Percentiles rank a stretch among this genome's conserved stretches.
Conservation (phyloP, 2,113 vertebrate genomes). For the Brachypodius melanocephalos region DNA sequence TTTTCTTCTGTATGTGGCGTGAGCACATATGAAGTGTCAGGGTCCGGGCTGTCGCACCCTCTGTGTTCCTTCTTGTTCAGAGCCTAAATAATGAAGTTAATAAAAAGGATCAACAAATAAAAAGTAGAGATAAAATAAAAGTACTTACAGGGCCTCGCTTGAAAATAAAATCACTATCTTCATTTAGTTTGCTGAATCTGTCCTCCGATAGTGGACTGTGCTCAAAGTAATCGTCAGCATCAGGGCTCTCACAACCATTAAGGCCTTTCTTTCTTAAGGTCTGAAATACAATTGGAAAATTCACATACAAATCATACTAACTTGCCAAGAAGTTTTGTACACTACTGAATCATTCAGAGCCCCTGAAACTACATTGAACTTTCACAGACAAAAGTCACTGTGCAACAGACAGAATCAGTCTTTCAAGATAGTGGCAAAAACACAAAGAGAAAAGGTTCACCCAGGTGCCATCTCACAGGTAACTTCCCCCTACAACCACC, state of each 20-base stretch:
- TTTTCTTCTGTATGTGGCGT: conserved; percentile 99
- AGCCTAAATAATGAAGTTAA: conserved; percentile 98
- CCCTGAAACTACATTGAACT: conserved; percentile 57
- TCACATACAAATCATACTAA: conserved; percentile 86
- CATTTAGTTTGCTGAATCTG: conserved; percentile 99
- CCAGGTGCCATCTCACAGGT: neutral
- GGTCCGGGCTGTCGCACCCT: conserved; percentile 99
- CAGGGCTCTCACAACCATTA: conserved; percentile 99
- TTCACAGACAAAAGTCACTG: conserved; percentile 41
- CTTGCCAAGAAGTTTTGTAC: conserved; percentile 66
- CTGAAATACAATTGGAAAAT: conserved; percentile 99
- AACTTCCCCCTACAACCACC: neutral
- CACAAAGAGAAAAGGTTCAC: neutral
- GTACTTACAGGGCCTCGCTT: conserved; percentile 99
- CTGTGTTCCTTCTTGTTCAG: conserved; percentile 99
- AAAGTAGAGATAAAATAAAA: conserved; percentile 86
- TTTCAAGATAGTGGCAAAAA: neutral
- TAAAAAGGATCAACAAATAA: conserved; percentile 98
- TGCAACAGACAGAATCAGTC: conserved; percentile 10
- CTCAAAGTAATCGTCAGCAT: conserved; percentile 98
- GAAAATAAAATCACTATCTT: conserved; percentile 99
- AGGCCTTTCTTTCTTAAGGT: conserved; percentile 99
- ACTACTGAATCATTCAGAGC: conserved; percentile 69
- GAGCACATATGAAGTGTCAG: conserved; percentile 99
- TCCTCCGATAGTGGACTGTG: conserved; percentile 98